Percentiles rank a stretch among this genome's conserved stretches.
These are phyloP conservation scores for Microctenopoma stevenorrisi DNA, from an alignment of 2,797 vertebrate species.

Conservation along the genomic window DNA sequence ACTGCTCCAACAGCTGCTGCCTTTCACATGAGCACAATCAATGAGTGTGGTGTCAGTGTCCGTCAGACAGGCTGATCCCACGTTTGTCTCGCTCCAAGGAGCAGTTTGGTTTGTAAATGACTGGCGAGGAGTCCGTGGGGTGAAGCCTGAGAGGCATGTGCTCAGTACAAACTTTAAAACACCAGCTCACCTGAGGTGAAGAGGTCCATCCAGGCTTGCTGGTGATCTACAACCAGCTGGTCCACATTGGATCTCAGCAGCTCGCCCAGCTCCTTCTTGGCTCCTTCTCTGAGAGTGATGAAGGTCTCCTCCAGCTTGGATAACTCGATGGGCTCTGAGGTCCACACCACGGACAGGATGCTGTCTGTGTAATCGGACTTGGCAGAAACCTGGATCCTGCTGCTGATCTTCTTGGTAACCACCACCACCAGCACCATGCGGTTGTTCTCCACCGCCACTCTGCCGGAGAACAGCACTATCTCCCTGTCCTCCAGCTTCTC, in stretches of 20 bases:
- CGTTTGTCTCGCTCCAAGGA: not conserved
- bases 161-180: too few relatives aligned
- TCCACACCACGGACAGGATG: constrained; percentile 89
- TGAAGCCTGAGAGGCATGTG: too few relatives aligned
- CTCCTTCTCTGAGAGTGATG: constrained; percentile 82
- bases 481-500: constrained; percentile 91
- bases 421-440: constrained; percentile 88
- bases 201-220: constrained; percentile 93
- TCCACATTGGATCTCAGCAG: constrained; percentile 85
- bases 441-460: constrained; percentile 82
- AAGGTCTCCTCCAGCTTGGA: constrained; percentile 88
- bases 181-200: constrained; percentile 90
- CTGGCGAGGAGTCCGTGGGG: not conserved
- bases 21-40: not conserved
- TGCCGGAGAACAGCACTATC: constrained; percentile 87
- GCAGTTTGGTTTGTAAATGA: not conserved
- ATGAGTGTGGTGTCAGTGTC: too few relatives aligned
- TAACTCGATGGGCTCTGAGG: constrained; percentile 83
- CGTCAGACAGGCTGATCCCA: too few relatives aligned
- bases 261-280: constrained; percentile 90
- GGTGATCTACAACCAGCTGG: constrained; percentile 89
- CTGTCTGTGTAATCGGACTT: constrained; percentile 88
- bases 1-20: not conserved
- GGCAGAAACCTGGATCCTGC: constrained; percentile 87
- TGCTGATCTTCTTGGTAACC: constrained; percentile 85